Evolutionary conservation across 2,888 invertebrate species (phyloP), one percentile per base, ranked within the genome.

Genomic region (Perizoma flavofasciatum): DNA sequence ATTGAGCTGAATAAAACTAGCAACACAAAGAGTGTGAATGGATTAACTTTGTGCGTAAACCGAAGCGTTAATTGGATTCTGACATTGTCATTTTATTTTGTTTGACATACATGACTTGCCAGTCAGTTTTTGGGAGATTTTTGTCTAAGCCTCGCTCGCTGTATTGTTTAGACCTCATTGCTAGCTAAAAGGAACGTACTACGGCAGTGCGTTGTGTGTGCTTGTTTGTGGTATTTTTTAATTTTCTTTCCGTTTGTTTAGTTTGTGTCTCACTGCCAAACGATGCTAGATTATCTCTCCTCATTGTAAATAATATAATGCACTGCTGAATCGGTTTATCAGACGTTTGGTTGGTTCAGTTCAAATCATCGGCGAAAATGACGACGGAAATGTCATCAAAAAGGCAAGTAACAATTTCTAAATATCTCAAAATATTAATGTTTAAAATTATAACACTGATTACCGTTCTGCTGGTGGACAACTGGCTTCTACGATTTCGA

Each of bases 351-450:
- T 73, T 77, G 63, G 57, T 70, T 60, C 66, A 74, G 57, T 70
- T 60, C 66, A 74, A 78, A 77, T 78, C 77, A 77, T 75, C 53
- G 75, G 63, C 73, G 68, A 86, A 84, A 82, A 91, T 91, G 90
- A 90, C 87, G 73, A 90, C 83, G 75, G 90, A 91, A 85, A 90
- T 86, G 83, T 86, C 91, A 78, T 89, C 92, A 62, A 91, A 91
- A 77, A 91, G 88, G 91, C 89, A 84, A 86, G 84, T 79, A 68
- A 7, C 37, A 6, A 37, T 67, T 65, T 44, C 5, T 8, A 22
- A 9, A 44, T 7, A 44, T 44, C 6, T 44, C 22, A 37, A 6
- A 43, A 5, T 5, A 11, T 43, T 9, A 1, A 11, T 22, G 22
- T 22, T 2, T 22, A 43, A 43, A 6, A 44, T 11, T 6, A 10